phyloP scores from a whole-genome alignment of 1,140 invertebrate genomes.

The Harpegnathos saltator region DNA sequence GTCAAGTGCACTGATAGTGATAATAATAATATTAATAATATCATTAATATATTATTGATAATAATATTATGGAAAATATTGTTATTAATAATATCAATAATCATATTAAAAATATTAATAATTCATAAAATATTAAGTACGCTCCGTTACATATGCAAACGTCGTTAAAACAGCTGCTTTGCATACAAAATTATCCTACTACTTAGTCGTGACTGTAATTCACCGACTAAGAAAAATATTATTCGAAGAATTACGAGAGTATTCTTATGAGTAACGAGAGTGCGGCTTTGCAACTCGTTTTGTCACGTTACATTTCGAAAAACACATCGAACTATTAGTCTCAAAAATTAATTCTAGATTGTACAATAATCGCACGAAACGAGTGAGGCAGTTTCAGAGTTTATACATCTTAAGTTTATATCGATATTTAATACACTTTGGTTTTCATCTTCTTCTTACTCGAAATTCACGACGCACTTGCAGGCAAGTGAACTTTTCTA shows the following conservation, averaged over 20 bases:
- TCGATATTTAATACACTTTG: slow-evolving; percentile 78
- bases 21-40: too few relatives aligned
- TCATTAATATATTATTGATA: too few relatives aligned
- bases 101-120: too few relatives aligned
- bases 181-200: slow-evolving; percentile 31
- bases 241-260: slow-evolving; percentile 28
- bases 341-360: slow-evolving; percentile 69
- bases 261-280: slow-evolving; percentile 41
- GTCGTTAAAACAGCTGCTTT: slow-evolving; percentile 47
- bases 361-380: slow-evolving; percentile 66
- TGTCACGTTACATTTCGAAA: not conserved
- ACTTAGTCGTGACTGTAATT: slow-evolving; percentile 14
- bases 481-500: not conserved
- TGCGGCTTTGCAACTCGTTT: slow-evolving; percentile 23
- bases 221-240: slow-evolving; percentile 10
- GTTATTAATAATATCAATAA: too few relatives aligned
- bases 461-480: slow-evolving; percentile 49
- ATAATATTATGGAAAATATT: too few relatives aligned
- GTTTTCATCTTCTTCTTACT: slow-evolving; percentile 69
- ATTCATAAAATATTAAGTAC: too few relatives aligned
- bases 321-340: not conserved
- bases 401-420: slow-evolving; percentile 66
- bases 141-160: not conserved
- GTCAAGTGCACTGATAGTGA: not conserved
- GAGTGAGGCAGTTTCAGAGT: slow-evolving; percentile 67